Evolutionary conservation across 23 tunicate genomes (phyloP).

Genomic region (Oikopleura vanhoeffeni): DNA sequence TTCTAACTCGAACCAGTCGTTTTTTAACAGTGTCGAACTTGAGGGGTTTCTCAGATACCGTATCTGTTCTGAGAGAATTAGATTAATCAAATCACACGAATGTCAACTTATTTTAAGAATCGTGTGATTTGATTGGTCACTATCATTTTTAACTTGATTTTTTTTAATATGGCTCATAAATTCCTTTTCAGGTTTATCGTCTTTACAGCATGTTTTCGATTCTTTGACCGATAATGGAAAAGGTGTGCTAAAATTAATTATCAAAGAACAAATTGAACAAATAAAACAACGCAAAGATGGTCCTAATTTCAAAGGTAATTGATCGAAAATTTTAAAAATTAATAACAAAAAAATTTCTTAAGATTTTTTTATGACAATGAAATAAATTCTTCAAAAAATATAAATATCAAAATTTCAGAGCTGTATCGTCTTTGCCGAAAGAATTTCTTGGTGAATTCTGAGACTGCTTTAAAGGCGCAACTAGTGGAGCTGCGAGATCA

Average conservation of each 20-base stretch:
- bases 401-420: neutral
- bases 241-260: neutral
- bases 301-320: neutral
- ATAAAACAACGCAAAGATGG: neutral
- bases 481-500: neutral
- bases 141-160: too few species aligned
- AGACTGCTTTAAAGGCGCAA: conserved; percentile 2
- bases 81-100: too few species aligned
- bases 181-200: neutral
- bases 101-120: too few species aligned
- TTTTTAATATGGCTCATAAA: too few species aligned
- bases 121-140: too few species aligned
- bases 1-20: too few species aligned
- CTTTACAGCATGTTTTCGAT: conserved; percentile 5
- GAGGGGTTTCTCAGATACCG: too few species aligned
- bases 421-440: neutral
- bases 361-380: too few species aligned
- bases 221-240: conserved; percentile 3
- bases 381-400: neutral
- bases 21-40: too few species aligned
- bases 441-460: neutral
- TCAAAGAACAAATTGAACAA: conserved; percentile 1
- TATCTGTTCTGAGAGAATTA: too few species aligned
- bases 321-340: neutral
- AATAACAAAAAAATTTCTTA: neutral